phyloP scores from a whole-genome alignment of 2,888 invertebrate genomes.

The Spilosoma lubricipeda region DNA sequence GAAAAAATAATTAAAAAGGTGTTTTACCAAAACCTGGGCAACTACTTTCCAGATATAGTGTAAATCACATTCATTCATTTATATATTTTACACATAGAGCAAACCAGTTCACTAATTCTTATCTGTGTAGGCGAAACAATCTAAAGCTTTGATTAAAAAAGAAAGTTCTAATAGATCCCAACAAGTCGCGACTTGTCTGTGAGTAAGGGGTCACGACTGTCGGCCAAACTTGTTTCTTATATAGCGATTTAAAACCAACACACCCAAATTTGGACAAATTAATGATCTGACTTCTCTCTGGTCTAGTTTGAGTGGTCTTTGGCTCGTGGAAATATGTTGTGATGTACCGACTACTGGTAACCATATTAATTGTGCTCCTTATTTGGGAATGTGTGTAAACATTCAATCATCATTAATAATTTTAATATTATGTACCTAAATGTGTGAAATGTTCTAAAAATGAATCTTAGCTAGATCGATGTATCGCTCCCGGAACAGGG shows the following conservation, averaged over 20 bases:
- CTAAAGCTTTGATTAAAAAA: constrained; percentile 50
- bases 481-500: no score
- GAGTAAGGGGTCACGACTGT: constrained; percentile 63
- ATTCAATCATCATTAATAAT: neutral
- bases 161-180: constrained; percentile 59
- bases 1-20: neutral
- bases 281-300: constrained; percentile 40
- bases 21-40: neutral
- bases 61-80: constrained; percentile 10
- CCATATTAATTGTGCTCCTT: neutral
- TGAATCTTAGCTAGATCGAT: no score
- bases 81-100: neutral
- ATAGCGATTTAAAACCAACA: constrained; percentile 57
- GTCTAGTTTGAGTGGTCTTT: constrained; percentile 47
- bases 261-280: constrained; percentile 59
- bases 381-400: neutral
- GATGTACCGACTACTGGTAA: constrained; percentile 27
- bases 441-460: no score
- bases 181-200: constrained; percentile 61
- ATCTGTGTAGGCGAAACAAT: constrained; percentile 7
- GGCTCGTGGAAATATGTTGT: constrained; percentile 40
- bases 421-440: neutral
- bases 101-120: constrained; percentile 1
- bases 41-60: neutral
- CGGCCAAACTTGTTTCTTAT: constrained; percentile 61